These are phyloP conservation scores for Leucoraja erinaceus DNA, from an alignment of 2,113 vertebrate genomes.

Conservation along the genomic window DNA sequence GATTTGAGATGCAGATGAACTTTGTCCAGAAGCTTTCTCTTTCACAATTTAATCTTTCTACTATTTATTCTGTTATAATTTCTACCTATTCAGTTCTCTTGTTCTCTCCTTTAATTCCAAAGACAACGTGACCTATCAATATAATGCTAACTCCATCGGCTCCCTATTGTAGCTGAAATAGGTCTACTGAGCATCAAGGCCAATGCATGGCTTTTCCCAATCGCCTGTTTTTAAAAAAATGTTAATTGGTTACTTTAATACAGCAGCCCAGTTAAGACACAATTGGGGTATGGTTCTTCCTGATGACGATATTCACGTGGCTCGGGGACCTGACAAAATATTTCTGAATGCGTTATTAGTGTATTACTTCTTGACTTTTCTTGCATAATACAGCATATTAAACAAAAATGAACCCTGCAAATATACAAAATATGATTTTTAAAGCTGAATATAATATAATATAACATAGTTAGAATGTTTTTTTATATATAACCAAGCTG, in stretches of 20 bases:
- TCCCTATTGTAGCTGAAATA: neutral
- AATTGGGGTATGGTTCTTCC: neutral
- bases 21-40: neutral
- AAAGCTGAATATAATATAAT: conserved; percentile 30
- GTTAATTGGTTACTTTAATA: conserved; percentile 14
- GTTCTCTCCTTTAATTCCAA: too few species aligned
- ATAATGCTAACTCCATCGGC: neutral
- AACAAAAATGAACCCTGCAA: neutral
- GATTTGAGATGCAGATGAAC: neutral
- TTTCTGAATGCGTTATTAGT: neutral
- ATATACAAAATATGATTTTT: neutral
- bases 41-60: too few species aligned
- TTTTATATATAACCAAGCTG: neutral
- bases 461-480: neutral
- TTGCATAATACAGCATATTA: neutral
- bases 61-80: too few species aligned
- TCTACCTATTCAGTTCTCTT: too few species aligned
- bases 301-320: neutral
- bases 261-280: neutral
- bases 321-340: neutral
- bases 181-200: neutral
- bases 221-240: neutral
- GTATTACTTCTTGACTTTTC: neutral
- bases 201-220: neutral
- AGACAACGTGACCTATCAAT: neutral